phyloP scores from a whole-genome alignment of 2,113 vertebrate genomes.

The Alethe castanea region DNA sequence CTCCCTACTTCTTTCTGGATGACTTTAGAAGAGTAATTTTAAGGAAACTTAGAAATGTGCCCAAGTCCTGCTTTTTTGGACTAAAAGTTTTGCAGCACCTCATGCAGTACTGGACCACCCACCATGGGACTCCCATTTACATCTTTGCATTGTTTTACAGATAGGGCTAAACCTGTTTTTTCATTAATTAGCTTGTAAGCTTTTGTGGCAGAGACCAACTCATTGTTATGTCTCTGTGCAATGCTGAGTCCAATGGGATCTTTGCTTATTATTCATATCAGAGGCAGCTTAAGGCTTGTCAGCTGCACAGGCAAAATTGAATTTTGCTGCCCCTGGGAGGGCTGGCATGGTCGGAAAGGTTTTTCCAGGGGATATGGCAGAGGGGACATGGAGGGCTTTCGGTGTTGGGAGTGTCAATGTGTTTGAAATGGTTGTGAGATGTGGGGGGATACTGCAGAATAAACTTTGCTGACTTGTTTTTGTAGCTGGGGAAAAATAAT shows the following conservation, averaged over 20 bases:
- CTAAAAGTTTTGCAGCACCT: background rate
- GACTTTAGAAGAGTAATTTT: background rate
- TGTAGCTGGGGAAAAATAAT: background rate
- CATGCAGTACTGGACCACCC: background rate
- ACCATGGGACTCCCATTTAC: background rate
- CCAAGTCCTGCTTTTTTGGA: background rate
- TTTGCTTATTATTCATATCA: constrained; percentile 40
- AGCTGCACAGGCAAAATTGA: background rate
- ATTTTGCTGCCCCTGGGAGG: constrained; percentile 22
- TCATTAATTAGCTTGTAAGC: constrained; percentile 41
- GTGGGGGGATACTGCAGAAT: background rate
- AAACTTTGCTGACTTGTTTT: background rate
- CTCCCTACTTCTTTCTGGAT: background rate
- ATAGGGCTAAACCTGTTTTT: background rate
- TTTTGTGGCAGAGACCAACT: background rate
- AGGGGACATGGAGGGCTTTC: background rate
- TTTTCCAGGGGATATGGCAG: background rate
- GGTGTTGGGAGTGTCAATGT: background rate
- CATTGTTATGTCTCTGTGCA: background rate
- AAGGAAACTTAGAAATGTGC: background rate
- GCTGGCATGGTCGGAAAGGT: background rate
- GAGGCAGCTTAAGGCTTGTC: constrained; percentile 21
- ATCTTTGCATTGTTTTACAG: background rate
- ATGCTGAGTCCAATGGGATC: constrained; percentile 6
- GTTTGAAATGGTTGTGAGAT: background rate